Base-by-base conservation (phyloP, 2,113 vertebrate species). In the Carassius gibelio region DNA sequence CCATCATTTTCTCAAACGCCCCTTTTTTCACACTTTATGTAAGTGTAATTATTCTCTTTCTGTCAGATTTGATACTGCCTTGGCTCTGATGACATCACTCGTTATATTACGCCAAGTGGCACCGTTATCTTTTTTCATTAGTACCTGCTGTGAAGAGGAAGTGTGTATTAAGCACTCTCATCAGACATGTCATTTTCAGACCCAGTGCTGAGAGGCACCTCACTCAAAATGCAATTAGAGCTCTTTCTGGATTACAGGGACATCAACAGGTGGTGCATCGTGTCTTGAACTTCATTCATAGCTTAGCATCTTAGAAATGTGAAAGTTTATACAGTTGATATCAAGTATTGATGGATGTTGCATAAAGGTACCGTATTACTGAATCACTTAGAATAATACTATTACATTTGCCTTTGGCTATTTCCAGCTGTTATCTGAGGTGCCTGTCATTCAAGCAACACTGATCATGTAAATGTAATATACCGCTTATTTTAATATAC, bases 61-160 rank as follows among this genome's bases (percentile, higher is more conserved):
- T 14, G 42, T 52, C 80, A 55, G n/a, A 55, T 69, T 82, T n/a
- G 42, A 66, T 45, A 36, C 15, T 19, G 42, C 4, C 62, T 17
- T 68, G 23, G 48, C 50, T 82, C 48, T 57, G 50, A 42, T 82
- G 79, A 69, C 79, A 69, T 81, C 79, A 81, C 17, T 81, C 7
- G 38, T 72, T 72, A 55, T 69, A 72, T 82, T 71, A 23, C 1
- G 34, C 17, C 5, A 50, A 86, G 50, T 75, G 59, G 59, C 78
- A 57, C 45, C 23, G 45, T 61, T 75, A 75, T 82, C 30, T 82
- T 72, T 55, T 85, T 79, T 75, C 72, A 85, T 89, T 86, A 91
- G 66, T 69, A 85, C 83, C 74, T 74, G 85, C 84, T 88, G 91
- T 42, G 86, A 83, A 59, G 76, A 88, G 90, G 87, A 92, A 88